Conservation (phyloP, 2,113 vertebrate species). For the Crotalus helleri region DNA sequence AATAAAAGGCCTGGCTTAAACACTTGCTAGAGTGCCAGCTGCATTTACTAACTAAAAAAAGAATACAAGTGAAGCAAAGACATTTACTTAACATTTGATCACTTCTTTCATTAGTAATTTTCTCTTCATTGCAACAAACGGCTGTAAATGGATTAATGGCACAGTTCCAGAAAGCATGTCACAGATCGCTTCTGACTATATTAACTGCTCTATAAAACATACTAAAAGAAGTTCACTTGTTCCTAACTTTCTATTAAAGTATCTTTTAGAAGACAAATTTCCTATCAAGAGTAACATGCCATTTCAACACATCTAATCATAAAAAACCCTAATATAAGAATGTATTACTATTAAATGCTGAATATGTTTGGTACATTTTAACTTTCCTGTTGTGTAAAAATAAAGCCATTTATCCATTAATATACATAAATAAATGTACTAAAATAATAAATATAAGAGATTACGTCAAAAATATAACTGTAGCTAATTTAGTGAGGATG, state of each 20-base stretch:
- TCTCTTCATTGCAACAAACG: constrained; percentile 54
- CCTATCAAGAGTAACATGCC: constrained; percentile 57
- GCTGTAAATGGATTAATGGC: constrained; percentile 65
- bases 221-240: constrained; percentile 47
- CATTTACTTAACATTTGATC: constrained; percentile 45
- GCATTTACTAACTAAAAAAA: constrained; percentile 47
- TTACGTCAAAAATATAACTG: neutral
- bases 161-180: constrained; percentile 56
- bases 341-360: constrained; percentile 46
- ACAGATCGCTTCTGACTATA: constrained; percentile 54
- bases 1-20: constrained; percentile 36
- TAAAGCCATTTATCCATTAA: neutral
- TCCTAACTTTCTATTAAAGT: constrained; percentile 61
- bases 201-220: constrained; percentile 56
- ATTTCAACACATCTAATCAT: constrained; percentile 53
- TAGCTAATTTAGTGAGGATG: neutral
- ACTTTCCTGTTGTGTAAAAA: constrained; percentile 22
- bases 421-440: constrained; percentile 17
- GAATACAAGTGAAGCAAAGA: constrained; percentile 34
- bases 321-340: constrained; percentile 56
- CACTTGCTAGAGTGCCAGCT: constrained; percentile 27
- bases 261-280: constrained; percentile 63
- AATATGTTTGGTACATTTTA: constrained; percentile 37
- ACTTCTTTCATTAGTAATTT: constrained; percentile 57
- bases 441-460: constrained; percentile 14